Evolutionary conservation across 2,888 invertebrate genomes (phyloP), one percentile per base, ranked within the genome.

Genomic region (Syrphus vitripennis): DNA sequence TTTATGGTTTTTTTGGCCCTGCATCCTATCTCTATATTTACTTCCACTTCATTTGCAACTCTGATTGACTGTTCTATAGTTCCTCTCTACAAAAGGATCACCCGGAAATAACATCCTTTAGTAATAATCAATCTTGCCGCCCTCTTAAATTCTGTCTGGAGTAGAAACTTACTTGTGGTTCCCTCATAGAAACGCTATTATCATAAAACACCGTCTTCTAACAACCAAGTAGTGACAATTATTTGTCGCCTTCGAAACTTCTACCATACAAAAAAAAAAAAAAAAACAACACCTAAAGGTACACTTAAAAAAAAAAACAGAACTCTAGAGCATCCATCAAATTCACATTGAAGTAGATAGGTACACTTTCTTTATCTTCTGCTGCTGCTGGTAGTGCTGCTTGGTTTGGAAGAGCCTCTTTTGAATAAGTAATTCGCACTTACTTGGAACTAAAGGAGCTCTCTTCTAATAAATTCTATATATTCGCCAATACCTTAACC

Each of bases 371-470:
- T 34, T 50, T 50, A 34, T 67, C 67, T 45, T n/a, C 19, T 76
- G 53, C 42, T 63, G n/a, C 9, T 24, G 40, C n/a, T 34, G 24
- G 21, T 26, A 14, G 0, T 53, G 6, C 37, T 34, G 71, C 26
- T n/a, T 34, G 57, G 24, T 16, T 48, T 34, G 21, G 48, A 67
- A 26, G 31, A 67, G 65, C 37, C 81, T 71, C 67, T 81, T n/a
- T 81, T 80, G 84, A 84, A 84, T 81, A 81, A 84, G 84, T 84
- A 84, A 84, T 84, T 84, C 76, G 76, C 84, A 84, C 84, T 84
- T 81, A 84, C 81, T 81, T 80, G 37, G 45, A 84, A 84, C 67
- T 79, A 63, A 83, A 80, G 83, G 57, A 79, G 79, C 74, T 76
- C 75, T 80, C 70, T 78, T 57, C 76, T 84, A 84, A 84, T 84